phyloP scores from a whole-genome alignment of 2,113 vertebrate genomes.

The Nestor notabilis region DNA sequence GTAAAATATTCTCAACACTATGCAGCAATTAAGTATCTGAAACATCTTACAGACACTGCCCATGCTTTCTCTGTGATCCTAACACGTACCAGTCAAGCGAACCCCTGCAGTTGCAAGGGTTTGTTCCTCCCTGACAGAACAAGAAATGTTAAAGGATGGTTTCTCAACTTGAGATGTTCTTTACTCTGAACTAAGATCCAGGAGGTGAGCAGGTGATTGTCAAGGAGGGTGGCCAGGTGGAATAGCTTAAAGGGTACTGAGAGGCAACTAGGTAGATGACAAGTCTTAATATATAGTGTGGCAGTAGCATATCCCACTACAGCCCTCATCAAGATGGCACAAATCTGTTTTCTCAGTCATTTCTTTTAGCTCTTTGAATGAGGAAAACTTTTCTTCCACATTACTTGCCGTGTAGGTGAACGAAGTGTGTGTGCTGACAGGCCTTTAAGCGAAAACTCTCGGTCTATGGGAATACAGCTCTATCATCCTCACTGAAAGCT shows the following conservation, averaged over 20 bases:
- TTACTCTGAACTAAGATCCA: neutral
- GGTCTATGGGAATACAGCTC: neutral
- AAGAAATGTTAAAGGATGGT: neutral
- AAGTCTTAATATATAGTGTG: rapidly evolving
- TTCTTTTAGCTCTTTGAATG: neutral
- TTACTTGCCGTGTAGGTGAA: neutral
- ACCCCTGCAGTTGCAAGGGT: neutral
- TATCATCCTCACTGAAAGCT: neutral
- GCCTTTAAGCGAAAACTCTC: neutral
- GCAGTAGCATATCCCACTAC: neutral
- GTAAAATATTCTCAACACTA: neutral
- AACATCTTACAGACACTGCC: neutral
- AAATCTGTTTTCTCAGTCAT: neutral
- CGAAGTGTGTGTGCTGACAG: rapidly evolving
- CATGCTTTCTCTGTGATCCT: neutral
- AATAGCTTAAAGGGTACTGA: neutral
- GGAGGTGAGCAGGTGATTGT: neutral
- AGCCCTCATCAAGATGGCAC: neutral
- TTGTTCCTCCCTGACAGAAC: neutral
- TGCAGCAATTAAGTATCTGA: neutral
- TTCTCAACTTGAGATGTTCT: neutral
- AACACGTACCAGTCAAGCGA: neutral
- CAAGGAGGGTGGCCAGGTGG: neutral
- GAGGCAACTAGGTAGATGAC: neutral
- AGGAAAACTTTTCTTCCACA: neutral